Percentiles rank a stretch among this genome's conserved stretches.
Evolutionary conservation across 2,888 invertebrate genomes (phyloP).

Genomic region (Perizoma affinitatum): DNA sequence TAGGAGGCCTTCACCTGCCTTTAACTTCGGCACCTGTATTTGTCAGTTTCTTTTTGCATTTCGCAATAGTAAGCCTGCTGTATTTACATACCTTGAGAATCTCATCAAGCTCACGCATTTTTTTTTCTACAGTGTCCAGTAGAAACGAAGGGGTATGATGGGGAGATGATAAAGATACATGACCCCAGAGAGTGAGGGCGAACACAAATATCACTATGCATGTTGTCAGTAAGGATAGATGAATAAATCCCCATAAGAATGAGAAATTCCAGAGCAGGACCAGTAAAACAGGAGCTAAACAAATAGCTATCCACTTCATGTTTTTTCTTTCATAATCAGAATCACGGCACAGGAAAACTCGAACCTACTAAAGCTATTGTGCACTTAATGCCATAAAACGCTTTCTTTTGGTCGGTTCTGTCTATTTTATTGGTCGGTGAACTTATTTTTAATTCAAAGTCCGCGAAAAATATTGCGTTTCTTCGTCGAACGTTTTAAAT

Average conservation of each 20-base stretch:
- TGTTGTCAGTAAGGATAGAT: conserved; percentile 58
- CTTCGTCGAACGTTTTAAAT: too few relatives aligned
- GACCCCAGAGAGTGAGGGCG: conserved; percentile 83
- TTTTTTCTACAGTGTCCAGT: conserved; percentile 85
- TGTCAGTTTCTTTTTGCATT: too few relatives aligned
- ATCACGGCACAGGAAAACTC: not conserved
- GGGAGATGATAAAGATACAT: conserved; percentile 86
- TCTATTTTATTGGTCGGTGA: too few relatives aligned
- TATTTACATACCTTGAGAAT: conserved; percentile 81
- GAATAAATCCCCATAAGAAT: conserved; percentile 59
- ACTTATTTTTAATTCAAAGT: too few relatives aligned
- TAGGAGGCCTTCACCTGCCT: too few relatives aligned
- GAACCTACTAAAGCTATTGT: too few relatives aligned
- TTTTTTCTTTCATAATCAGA: conserved; percentile 21
- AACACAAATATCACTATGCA: conserved; percentile 60
- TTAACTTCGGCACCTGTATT: too few relatives aligned
- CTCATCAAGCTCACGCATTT: conserved; percentile 84
- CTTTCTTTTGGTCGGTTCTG: too few relatives aligned
- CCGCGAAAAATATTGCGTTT: too few relatives aligned
- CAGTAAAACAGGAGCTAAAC: conserved; percentile 55
- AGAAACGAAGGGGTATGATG: conserved; percentile 85
- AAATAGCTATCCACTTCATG: conserved; percentile 63
- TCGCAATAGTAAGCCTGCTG: too few relatives aligned
- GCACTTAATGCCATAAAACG: too few relatives aligned
- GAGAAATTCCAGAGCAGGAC: conserved; percentile 67